phyloP scores from a whole-genome alignment of 2,888 invertebrate species.

The Ephialtes manifestator region DNA sequence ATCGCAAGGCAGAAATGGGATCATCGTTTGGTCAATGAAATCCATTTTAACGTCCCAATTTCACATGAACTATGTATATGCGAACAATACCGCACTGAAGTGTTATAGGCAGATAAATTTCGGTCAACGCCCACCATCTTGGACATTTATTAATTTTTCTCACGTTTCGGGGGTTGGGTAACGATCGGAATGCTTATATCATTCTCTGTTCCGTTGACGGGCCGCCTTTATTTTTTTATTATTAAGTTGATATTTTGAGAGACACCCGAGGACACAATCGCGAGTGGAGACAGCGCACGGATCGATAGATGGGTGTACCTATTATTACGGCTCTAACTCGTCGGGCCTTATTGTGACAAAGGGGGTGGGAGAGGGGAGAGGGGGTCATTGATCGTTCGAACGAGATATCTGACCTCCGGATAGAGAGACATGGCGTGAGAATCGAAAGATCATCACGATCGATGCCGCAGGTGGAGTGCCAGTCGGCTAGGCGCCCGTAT shows the following conservation, averaged over 20 bases:
- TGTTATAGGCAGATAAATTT: conserved; percentile 63
- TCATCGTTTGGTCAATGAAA: conserved; percentile 44
- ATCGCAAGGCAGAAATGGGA: conserved; percentile 53
- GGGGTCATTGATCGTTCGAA: conserved; percentile 58
- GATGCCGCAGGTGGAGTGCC: conserved; percentile 70
- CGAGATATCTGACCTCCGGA: conserved; percentile 67
- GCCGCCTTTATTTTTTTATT: neutral
- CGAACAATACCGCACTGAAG: conserved; percentile 3
- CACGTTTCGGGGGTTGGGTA: conserved; percentile 45
- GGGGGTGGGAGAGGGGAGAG: neutral
- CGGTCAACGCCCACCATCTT: conserved; percentile 59
- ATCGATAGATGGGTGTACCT: conserved; percentile 7
- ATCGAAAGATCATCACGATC: conserved; percentile 71
- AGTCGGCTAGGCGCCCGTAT: conserved; percentile 60
- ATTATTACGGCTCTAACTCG: conserved; percentile 35
- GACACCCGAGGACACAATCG: conserved; percentile 10
- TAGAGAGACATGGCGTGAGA: conserved; percentile 66
- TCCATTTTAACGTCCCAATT: conserved; percentile 31
- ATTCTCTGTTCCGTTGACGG: conserved; percentile 5
- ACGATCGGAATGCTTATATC: conserved; percentile 37
- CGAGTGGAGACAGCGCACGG: conserved; percentile 7
- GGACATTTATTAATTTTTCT: conserved; percentile 65
- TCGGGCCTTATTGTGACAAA: conserved; percentile 25
- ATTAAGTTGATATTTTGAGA: conserved; percentile 17
- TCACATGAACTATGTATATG: neutral